Percentiles rank a stretch among this genome's conserved stretches.
phyloP scores from a whole-genome alignment of 1,140 invertebrate genomes.

The Orius insidiosus region DNA sequence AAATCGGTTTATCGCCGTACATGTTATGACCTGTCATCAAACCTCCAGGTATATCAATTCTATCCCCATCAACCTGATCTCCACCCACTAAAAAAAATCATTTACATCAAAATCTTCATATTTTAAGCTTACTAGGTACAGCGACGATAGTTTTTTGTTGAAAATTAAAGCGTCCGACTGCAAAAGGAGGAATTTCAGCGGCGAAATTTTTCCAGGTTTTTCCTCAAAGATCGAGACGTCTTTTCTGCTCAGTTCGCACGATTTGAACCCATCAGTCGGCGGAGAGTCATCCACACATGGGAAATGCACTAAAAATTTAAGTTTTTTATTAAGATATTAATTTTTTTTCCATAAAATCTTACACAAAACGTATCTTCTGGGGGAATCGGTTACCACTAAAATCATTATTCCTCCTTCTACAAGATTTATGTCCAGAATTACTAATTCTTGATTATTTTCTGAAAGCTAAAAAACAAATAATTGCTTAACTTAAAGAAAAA shows the following conservation, averaged over 20 bases:
- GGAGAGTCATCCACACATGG: conserved; percentile 1
- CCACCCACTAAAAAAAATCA: conserved; percentile 4
- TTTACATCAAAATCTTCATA: neutral
- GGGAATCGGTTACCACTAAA: neutral
- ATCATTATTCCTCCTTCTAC: conserved; percentile 6
- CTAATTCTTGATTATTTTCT: neutral
- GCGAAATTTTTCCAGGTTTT: conserved; percentile 7
- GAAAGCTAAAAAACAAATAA: neutral
- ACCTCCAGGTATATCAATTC: conserved; percentile 10
- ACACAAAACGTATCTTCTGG: conserved; percentile 1
- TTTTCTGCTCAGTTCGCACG: conserved; percentile 4
- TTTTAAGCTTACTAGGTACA: conserved; percentile 7
- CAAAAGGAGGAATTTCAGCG: conserved; percentile 8
- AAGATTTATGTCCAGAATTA: neutral
- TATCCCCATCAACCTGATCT: conserved; percentile 6
- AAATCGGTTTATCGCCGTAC: conserved; percentile 4
- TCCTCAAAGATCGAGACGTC: conserved; percentile 9
- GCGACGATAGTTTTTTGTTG: conserved; percentile 9
- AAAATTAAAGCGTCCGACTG: conserved; percentile 10
- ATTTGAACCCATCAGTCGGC: neutral
- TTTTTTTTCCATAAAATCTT: neutral
- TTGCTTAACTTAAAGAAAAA: too few species aligned
- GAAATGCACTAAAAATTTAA: conserved; percentile 6
- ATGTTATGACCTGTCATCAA: conserved; percentile 5
- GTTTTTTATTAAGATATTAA: neutral